Evolutionary conservation across 1,140 invertebrate genomes (phyloP), one percentile per base, ranked within the genome.

Genomic region (Bombus picipes): DNA sequence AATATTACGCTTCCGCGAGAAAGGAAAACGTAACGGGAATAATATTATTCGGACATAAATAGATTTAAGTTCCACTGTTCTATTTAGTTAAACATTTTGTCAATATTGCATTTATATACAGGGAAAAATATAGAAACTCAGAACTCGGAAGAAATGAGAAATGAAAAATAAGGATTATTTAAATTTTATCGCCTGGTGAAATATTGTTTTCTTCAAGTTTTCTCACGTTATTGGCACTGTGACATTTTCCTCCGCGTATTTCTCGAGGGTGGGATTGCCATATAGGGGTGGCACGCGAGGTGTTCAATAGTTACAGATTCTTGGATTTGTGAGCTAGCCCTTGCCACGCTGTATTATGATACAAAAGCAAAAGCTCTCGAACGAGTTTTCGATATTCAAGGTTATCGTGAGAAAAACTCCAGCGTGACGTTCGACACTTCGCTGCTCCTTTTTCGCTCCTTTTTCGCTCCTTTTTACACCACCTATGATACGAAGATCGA

Each of bases 381-480:
- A 62, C 57, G 57, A 62, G 75, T 32, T 77, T 77, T n/a, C 12
- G 37, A 57, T 62, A 62, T 77, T 77, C 57, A 62, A 77, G 37
- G 34, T 10, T 57, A 4, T 62, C 75, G 28, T 12, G 57, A 37
- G 37, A 41, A 59, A 41, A 77, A 13, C 37, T 37, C 18, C 57
- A 77, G 37, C 22, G 34, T 39, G 34, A 32, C 41, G 39, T 32
- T 73, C 74, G 47, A 37, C 47, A n/a, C 34, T 39, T 39, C 6
- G 22, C 74, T 28, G 12, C 53, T 47, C 1, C 28, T 25, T 15
- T n/a, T 62, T 62, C 34, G 18, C 18, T 59, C 25, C 39, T 41
- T 2, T 39, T 53, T 22, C 34, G 18, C 18, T 59, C 25, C 39
- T 41, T 2, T 39, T 53, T 22, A 53, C 5, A 53, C 5, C 18